Conservation (phyloP, 2,113 vertebrate genomes). For the Misgurnus anguillicaudatus region DNA sequence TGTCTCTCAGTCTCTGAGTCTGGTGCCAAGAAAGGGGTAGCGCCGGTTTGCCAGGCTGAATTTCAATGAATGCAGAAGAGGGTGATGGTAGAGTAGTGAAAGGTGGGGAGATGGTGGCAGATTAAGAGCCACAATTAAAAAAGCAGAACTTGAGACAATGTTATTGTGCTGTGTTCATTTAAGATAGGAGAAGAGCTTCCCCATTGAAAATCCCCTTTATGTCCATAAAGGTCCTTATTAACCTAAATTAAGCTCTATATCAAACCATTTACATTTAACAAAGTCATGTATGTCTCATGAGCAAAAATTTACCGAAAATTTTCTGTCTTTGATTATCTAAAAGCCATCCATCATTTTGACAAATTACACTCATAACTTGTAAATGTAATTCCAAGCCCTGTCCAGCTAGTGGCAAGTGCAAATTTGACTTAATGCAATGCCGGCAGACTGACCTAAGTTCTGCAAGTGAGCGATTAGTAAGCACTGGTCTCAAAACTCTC, state of each 20-base stretch:
- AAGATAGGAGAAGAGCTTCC: constrained; percentile 22
- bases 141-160: constrained; percentile 58
- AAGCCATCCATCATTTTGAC: too few relatives aligned
- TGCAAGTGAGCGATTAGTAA: too few relatives aligned
- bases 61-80: constrained; percentile 75
- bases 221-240: not conserved
- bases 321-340: too few relatives aligned
- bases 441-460: too few relatives aligned
- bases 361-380: too few relatives aligned
- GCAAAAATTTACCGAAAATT: too few relatives aligned
- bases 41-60: constrained; percentile 76
- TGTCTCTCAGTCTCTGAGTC: constrained; percentile 58
- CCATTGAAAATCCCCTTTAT: constrained; percentile 16
- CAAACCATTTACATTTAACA: too few relatives aligned
- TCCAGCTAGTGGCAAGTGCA: too few relatives aligned
- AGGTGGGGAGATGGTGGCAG: constrained; percentile 62
- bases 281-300: too few relatives aligned
- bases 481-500: too few relatives aligned
- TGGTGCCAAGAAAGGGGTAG: constrained; percentile 76
- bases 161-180: constrained; percentile 40
- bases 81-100: constrained; percentile 59
- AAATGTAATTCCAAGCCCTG: too few relatives aligned
- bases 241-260: not conserved
- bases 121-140: constrained; percentile 60
- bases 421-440: too few relatives aligned